phyloP scores from a whole-genome alignment of 1,140 invertebrate species.

The Bombus breviceps region DNA sequence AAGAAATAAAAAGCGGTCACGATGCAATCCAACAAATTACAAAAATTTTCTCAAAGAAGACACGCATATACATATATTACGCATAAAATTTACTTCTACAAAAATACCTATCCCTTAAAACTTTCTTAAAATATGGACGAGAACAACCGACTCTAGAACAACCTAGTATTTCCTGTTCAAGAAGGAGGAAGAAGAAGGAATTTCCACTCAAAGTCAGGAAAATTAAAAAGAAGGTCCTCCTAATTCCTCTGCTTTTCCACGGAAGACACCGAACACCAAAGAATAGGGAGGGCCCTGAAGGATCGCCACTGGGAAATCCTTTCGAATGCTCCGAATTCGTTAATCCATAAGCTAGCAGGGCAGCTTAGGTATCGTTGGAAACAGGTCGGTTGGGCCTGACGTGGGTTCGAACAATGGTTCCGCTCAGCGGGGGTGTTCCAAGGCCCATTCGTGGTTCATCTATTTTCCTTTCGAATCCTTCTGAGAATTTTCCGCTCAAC shows the following conservation, averaged over 20 bases:
- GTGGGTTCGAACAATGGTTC: constrained; percentile 69
- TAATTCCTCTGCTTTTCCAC: not conserved
- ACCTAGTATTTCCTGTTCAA: not conserved
- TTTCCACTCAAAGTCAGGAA: not conserved
- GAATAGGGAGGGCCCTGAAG: not conserved
- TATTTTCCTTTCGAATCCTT: constrained; percentile 75
- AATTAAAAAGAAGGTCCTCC: not conserved
- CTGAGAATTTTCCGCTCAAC: constrained; percentile 76
- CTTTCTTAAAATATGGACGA: too few species aligned
- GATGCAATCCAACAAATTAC: not conserved
- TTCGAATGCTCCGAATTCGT: constrained; percentile 32
- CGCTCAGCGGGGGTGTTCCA: constrained; percentile 62
- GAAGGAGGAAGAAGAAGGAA: not conserved
- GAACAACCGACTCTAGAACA: not conserved
- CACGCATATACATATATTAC: too few species aligned
- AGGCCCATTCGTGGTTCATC: constrained; percentile 27
- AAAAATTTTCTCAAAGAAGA: not conserved
- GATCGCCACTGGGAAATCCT: constrained; percentile 42
- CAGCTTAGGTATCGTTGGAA: constrained; percentile 22
- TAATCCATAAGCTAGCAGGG: not conserved
- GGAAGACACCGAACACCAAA: not conserved
- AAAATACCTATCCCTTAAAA: not conserved
- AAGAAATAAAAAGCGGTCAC: too few species aligned
- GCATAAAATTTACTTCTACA: not conserved
- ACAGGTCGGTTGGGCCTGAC: constrained; percentile 36